Evolutionary conservation across 2,797 vertebrate species (phyloP).

Genomic region (Cynodonichthys magdalenae): DNA sequence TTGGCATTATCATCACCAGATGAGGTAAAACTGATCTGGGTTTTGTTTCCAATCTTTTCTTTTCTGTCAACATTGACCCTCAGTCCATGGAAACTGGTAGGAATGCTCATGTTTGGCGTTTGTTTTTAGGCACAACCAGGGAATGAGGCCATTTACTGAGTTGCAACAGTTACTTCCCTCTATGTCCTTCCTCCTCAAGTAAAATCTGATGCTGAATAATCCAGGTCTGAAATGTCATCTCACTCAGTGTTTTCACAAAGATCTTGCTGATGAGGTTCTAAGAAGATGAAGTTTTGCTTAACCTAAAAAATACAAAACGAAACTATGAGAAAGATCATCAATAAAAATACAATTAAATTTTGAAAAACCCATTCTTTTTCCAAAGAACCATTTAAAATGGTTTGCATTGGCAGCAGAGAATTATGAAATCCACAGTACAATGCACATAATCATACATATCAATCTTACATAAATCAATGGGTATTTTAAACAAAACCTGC

Average conservation of each 20-base stretch:
- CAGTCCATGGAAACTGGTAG: slow-evolving; percentile 67
- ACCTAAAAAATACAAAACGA: slow-evolving; percentile 59
- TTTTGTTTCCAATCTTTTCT: slow-evolving; percentile 86
- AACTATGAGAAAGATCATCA: slow-evolving; percentile 18
- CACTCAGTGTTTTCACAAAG: slow-evolving; percentile 23
- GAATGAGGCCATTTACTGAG: slow-evolving; percentile 71
- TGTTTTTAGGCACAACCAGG: slow-evolving; percentile 47
- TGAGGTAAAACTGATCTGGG: slow-evolving; percentile 63
- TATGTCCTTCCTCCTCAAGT: slow-evolving; percentile 13
- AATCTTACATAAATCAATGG: background rate
- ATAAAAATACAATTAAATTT: slow-evolving; percentile 10
- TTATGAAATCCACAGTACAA: slow-evolving; percentile 9
- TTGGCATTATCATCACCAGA: slow-evolving; percentile 92
- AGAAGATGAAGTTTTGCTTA: slow-evolving; percentile 19
- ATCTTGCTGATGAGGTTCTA: slow-evolving; percentile 31
- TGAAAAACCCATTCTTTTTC: background rate
- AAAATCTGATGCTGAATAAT: slow-evolving; percentile 38
- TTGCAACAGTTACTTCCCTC: slow-evolving; percentile 27
- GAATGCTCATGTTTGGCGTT: slow-evolving; percentile 73
- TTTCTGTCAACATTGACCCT: slow-evolving; percentile 78
- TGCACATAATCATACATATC: background rate
- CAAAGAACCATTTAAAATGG: background rate
- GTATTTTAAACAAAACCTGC: slow-evolving; percentile 7
- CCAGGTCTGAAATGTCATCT: slow-evolving; percentile 61
- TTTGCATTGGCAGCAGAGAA: slow-evolving; percentile 6